A percentile compares a stretch with the other conserved stretches of the same genome.
phyloP scores from a whole-genome alignment of 2,797 vertebrate species.

The Todus mexicanus region DNA sequence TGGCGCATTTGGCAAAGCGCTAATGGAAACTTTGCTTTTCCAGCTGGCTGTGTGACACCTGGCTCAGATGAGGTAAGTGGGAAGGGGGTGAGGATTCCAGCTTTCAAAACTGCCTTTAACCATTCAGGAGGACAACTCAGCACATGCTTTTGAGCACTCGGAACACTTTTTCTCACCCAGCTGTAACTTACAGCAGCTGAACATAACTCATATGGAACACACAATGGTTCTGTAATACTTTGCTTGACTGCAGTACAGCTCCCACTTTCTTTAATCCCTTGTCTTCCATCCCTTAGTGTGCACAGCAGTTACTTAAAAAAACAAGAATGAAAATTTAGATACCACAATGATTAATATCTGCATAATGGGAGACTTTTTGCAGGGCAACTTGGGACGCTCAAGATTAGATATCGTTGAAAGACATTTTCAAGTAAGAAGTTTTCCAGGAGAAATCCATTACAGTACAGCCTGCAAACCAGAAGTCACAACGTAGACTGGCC shows the following conservation, averaged over 20 bases:
- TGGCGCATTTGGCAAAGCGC: background rate
- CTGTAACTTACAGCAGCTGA: background rate
- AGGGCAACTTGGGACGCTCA: background rate
- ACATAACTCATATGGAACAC: background rate
- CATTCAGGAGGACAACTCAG: background rate
- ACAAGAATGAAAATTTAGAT: background rate
- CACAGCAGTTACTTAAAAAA: background rate
- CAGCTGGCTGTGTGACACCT: constrained; percentile 44
- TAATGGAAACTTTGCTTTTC: constrained; percentile 12
- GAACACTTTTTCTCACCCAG: background rate
- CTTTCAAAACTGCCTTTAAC: constrained; percentile 4
- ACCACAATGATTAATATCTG: background rate
- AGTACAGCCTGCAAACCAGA: background rate
- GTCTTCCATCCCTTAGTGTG: background rate
- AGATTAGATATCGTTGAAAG: background rate
- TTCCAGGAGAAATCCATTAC: background rate
- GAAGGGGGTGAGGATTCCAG: background rate
- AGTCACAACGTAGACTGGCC: background rate
- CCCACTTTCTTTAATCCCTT: background rate
- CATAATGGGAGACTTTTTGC: background rate
- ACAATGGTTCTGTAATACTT: background rate
- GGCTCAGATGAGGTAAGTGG: background rate
- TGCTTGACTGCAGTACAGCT: background rate
- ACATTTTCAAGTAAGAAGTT: background rate
- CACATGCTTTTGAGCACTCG: background rate